These are phyloP conservation scores for Rhorus exstirpatorius DNA, from an alignment of 2,888 invertebrate species.

Conservation along the genomic window DNA sequence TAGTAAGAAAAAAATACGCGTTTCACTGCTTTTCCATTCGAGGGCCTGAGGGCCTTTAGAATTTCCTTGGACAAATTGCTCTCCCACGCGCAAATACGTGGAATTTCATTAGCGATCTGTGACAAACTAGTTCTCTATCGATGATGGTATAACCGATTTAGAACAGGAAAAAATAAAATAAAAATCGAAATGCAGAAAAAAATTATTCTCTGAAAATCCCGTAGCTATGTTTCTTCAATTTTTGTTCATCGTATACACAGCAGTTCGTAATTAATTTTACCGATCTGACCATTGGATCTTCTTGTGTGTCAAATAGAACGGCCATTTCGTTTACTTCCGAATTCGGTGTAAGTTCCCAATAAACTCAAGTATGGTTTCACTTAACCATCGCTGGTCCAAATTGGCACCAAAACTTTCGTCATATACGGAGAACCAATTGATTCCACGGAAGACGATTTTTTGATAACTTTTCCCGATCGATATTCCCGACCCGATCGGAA, in stretches of 20 bases:
- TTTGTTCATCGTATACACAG: too few relatives aligned
- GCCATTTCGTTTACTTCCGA: too few relatives aligned
- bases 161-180: background rate
- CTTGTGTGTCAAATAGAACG: too few relatives aligned
- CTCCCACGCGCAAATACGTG: slow-evolving; percentile 37
- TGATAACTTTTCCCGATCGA: background rate
- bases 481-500: background rate
- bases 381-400: too few relatives aligned
- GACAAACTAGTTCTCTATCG: slow-evolving; percentile 20
- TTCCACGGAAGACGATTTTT: background rate
- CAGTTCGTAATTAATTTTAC: too few relatives aligned
- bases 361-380: too few relatives aligned
- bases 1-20: slow-evolving; percentile 16
- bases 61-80: slow-evolving; percentile 53
- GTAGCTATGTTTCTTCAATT: too few relatives aligned
- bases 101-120: slow-evolving; percentile 37
- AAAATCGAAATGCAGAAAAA: background rate
- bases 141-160: slow-evolving; percentile 6
- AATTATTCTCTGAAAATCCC: too few relatives aligned
- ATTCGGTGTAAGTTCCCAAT: too few relatives aligned
- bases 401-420: background rate
- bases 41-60: slow-evolving; percentile 53
- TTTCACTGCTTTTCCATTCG: slow-evolving; percentile 14
- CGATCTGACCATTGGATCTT: too few relatives aligned
- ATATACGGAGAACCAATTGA: background rate